Percentiles rank a stretch among this genome's conserved stretches.
Evolutionary conservation across 2,888 invertebrate species (phyloP).

Genomic region (Endotricha flammealis): DNA sequence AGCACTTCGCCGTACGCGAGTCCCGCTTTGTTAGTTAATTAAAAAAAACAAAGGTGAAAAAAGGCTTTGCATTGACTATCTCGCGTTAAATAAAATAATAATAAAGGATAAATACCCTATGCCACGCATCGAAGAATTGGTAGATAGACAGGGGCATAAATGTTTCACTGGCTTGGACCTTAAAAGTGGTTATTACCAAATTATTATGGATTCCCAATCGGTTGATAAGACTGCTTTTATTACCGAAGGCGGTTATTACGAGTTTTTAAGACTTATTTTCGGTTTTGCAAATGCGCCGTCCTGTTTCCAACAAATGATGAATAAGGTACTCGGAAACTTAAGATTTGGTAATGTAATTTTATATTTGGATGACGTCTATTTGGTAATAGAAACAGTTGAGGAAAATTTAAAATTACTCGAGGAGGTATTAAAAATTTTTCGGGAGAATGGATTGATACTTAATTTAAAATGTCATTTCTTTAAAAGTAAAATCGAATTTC

Average conservation of each 20-base stretch:
- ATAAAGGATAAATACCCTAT: slow-evolving; percentile 26
- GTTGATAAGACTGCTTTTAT: slow-evolving; percentile 26
- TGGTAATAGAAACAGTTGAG: slow-evolving; percentile 13
- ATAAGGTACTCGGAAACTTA: too few relatives aligned
- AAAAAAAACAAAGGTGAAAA: too few relatives aligned
- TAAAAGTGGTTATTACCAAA: slow-evolving; percentile 36
- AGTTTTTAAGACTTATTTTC: slow-evolving; percentile 29
- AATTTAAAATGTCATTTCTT: slow-evolving; percentile 28
- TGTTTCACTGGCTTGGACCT: slow-evolving; percentile 35
- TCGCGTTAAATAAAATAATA: slow-evolving; percentile 18
- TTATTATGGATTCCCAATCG: slow-evolving; percentile 35
- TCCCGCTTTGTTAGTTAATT: too few relatives aligned
- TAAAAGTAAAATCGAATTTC: slow-evolving; percentile 20
- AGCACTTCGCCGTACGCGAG: too few relatives aligned
- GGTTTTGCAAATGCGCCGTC: slow-evolving; percentile 16
- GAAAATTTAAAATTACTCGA: slow-evolving; percentile 14
- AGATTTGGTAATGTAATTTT: slow-evolving; percentile 10
- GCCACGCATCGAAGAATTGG: slow-evolving; percentile 40
- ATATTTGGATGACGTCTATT: slow-evolving; percentile 15
- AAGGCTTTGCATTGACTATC: too few relatives aligned
- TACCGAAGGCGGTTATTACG: too few relatives aligned
- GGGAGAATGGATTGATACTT: slow-evolving; percentile 20
- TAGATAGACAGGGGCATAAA: slow-evolving; percentile 24
- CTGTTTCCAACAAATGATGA: too few relatives aligned
- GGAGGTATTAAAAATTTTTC: slow-evolving; percentile 15